Base-by-base conservation (phyloP, 2,797 vertebrate species). In the Morelia viridis region DNA sequence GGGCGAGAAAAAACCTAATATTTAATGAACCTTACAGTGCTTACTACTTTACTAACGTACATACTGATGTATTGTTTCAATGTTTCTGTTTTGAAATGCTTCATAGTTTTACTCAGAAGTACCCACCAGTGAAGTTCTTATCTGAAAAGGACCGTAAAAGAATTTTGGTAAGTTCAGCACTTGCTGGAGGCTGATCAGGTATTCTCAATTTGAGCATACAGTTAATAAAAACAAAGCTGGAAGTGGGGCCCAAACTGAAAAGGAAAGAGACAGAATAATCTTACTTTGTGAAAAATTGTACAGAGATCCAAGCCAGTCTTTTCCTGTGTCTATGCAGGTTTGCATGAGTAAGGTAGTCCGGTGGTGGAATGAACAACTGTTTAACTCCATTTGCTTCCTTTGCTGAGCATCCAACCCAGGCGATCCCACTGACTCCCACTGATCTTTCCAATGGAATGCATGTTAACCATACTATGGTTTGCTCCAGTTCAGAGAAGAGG, bases 81-180 rank as follows among this genome's bases (percentile, higher is more conserved):
- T 56, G 24, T 94, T 95, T 71, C 31, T 94, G 60, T 95, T 95
- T 96, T 95, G 26, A 90, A 93, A 83, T 96, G 1, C 96, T 95
- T 93, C 94, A 4, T 97, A 99, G 99, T 97, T 98, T 99, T 96
- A 99, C 98, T 84, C 99, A 99, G 97, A 99, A 99, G 97, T 99
- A 99, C 87, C 99, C 99, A 31, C 99, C 99, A 0, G 99, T 99
- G 94, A 99, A 99, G 97, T 99, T 99, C 97, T 97, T 99, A 88
- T 99, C 99, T 9, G 99, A 99, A 97, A 99, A 99, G 96, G 99
- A 99, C 96, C 98, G 99, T 89, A 99, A 99, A 97, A 98, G 99
- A 97, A 99, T 99, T 97, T 96, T 99, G 99, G 99, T 99, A 98
- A 97, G 98, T 96, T 95, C 91, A 13, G 57, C 31, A 3, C 35